These are phyloP conservation scores for Paracanthobrama guichenoti DNA, from an alignment of 2,113 vertebrate genomes.

Conservation along the genomic window DNA sequence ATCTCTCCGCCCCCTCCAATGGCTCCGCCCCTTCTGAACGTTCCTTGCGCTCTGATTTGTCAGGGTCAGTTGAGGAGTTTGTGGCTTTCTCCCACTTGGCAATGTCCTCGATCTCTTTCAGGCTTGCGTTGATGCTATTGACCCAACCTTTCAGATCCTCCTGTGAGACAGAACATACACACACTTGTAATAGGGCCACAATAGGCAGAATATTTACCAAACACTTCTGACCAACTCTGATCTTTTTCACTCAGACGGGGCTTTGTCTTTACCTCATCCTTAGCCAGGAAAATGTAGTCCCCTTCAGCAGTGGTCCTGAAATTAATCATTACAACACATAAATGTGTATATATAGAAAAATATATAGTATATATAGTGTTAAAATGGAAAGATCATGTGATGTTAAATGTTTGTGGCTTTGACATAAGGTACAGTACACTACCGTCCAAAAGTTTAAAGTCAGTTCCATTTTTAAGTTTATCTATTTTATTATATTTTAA, in stretches of 20 bases:
- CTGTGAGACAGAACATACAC: constrained; percentile 53
- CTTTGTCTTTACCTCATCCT: constrained; percentile 83
- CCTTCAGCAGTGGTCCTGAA: constrained; percentile 83
- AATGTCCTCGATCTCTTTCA: constrained; percentile 70
- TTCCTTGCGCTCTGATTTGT: constrained; percentile 77
- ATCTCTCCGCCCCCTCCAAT: constrained; percentile 70
- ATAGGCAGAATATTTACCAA: background rate
- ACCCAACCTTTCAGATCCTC: constrained; percentile 78
- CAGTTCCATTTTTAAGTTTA: background rate
- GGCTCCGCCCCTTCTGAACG: constrained; percentile 76
- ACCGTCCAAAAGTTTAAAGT: background rate
- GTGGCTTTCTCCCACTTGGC: constrained; percentile 75
- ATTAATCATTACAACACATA: constrained; percentile 46
- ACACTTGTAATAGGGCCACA: background rate
- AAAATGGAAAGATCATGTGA: background rate
- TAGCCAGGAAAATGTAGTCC: constrained; percentile 90
- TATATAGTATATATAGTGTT: no score
- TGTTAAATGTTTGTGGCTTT: background rate
- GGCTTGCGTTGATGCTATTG: constrained; percentile 69
- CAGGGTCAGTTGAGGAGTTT: constrained; percentile 73
- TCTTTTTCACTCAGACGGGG: background rate
- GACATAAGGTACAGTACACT: background rate
- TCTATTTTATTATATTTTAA: background rate
- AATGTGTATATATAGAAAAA: background rate
- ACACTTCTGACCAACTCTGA: background rate